Conservation (phyloP, 2,113 vertebrate species). For the Eclectus roratus region DNA sequence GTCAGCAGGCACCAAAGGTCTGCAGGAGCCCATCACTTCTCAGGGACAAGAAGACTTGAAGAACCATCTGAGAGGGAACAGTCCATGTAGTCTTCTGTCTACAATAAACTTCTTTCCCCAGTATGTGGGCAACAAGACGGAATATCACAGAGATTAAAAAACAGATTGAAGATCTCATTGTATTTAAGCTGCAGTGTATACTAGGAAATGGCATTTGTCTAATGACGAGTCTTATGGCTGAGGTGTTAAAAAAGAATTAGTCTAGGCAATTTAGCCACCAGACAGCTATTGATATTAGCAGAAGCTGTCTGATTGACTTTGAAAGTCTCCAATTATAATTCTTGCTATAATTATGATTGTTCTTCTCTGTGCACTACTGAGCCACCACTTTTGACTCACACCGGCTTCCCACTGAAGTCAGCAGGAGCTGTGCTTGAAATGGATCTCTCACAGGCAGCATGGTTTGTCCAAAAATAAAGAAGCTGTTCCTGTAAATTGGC, state of each 20-base stretch:
- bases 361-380: background rate
- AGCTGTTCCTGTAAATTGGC: constrained; percentile 43
- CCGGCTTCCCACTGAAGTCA: constrained; percentile 39
- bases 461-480: background rate
- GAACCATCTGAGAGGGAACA: constrained; percentile 18
- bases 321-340: constrained; percentile 31
- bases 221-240: constrained; percentile 56
- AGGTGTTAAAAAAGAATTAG: constrained; percentile 59
- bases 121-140: constrained; percentile 42
- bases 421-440: constrained; percentile 21
- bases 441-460: background rate
- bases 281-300: constrained; percentile 6
- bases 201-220: constrained; percentile 53
- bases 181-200: constrained; percentile 53
- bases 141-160: constrained; percentile 42
- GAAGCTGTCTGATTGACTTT: constrained; percentile 51
- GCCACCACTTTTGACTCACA: constrained; percentile 53
- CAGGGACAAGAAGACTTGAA: background rate
- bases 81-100: constrained; percentile 21
- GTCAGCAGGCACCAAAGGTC: background rate
- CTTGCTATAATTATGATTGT: background rate
- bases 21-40: background rate
- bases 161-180: constrained; percentile 63
- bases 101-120: background rate
- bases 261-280: constrained; percentile 40